Conservation (phyloP, 2,113 vertebrate genomes). For the Corapipo altera region DNA sequence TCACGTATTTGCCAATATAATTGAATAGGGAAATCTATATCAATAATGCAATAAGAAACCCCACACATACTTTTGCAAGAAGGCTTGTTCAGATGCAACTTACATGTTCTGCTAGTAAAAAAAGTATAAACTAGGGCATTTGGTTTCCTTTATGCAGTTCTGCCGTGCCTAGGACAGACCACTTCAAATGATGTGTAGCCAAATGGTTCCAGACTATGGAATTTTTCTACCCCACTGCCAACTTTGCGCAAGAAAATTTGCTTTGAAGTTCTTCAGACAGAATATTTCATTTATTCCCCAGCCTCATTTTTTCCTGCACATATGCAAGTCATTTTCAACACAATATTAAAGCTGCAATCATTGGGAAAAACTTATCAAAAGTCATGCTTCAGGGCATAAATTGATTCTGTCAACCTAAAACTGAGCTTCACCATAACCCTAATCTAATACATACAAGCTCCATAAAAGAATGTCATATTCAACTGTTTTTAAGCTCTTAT, state of each 20-base stretch:
- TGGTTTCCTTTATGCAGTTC: not conserved
- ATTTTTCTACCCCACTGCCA: conserved; percentile 41
- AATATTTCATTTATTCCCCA: conserved; percentile 27
- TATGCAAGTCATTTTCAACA: conserved; percentile 50
- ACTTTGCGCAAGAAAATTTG: conserved; percentile 9
- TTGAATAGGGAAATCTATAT: not conserved
- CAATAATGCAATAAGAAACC: not conserved
- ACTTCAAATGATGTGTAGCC: conserved; percentile 19
- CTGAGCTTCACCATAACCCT: not conserved
- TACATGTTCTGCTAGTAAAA: not conserved
- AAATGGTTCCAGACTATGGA: conserved; percentile 34
- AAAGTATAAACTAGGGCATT: not conserved
- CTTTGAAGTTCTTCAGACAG: conserved; percentile 50
- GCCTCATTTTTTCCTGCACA: conserved; percentile 14
- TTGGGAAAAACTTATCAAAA: not conserved
- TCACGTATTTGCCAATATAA: not conserved
- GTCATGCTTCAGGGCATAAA: conserved; percentile 19
- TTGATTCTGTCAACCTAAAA: not conserved
- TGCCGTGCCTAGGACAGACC: not conserved
- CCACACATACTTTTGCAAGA: not conserved
- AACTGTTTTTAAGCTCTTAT: not conserved
- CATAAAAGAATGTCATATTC: not conserved
- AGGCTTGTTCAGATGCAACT: not conserved
- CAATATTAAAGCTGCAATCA: conserved; percentile 12
- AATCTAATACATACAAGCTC: not conserved